These are phyloP conservation scores for Betta splendens DNA, from an alignment of 2,797 vertebrate species.

Conservation along the genomic window DNA sequence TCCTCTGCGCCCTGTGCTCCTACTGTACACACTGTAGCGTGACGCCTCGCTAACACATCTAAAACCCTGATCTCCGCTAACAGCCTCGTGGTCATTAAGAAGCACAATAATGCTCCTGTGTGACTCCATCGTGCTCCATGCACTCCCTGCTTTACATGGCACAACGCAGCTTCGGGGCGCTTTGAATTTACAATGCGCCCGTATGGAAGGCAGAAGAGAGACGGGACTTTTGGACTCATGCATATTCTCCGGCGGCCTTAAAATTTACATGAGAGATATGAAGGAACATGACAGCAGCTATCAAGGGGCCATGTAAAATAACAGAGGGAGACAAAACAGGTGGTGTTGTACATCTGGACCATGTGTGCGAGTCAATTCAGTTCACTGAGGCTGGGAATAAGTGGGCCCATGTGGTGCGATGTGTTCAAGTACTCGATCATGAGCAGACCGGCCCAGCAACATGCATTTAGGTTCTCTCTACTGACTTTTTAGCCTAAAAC, in stretches of 20 bases:
- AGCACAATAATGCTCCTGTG: slow-evolving; percentile 53
- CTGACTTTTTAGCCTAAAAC: too few species aligned
- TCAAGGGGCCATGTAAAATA: slow-evolving; percentile 61
- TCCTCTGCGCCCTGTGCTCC: too few species aligned
- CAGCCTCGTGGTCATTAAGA: slow-evolving; percentile 9
- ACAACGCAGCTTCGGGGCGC: slow-evolving; percentile 48
- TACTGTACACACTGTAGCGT: too few species aligned
- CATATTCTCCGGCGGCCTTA: slow-evolving; percentile 5
- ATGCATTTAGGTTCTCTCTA: too few species aligned
- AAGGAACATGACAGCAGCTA: slow-evolving; percentile 56
- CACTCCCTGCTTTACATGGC: slow-evolving; percentile 56
- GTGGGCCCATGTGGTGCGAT: slow-evolving; percentile 60
- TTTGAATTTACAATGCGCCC: slow-evolving; percentile 66
- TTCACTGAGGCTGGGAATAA: slow-evolving; percentile 62
- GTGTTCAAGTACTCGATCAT: slow-evolving; percentile 48
- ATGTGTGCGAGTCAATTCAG: slow-evolving; percentile 55
- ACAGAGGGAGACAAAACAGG: slow-evolving; percentile 62
- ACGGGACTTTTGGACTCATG: slow-evolving; percentile 8
- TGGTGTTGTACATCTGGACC: slow-evolving; percentile 76
- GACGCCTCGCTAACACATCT: slow-evolving; percentile 29
- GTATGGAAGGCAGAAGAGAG: neutral
- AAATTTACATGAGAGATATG: slow-evolving; percentile 53
- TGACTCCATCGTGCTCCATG: slow-evolving; percentile 31
- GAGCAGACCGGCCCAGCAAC: slow-evolving; percentile 28
- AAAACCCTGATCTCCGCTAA: slow-evolving; percentile 26